These are phyloP conservation scores for Puffinus mauretanicus DNA, from an alignment of 2,113 vertebrate species.

Conservation along the genomic window DNA sequence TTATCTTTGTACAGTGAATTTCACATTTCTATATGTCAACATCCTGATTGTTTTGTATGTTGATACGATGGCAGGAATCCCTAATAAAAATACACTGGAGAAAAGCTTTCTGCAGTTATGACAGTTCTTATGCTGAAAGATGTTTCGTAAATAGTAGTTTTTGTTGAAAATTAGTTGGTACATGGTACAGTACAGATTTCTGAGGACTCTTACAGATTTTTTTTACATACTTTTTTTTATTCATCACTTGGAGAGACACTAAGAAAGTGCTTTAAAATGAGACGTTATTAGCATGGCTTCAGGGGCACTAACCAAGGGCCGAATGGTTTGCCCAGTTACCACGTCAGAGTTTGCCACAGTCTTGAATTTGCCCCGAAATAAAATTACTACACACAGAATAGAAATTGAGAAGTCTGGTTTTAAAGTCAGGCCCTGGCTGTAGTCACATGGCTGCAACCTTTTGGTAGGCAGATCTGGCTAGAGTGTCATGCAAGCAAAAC, in stretches of 20 bases:
- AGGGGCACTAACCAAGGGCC: not conserved
- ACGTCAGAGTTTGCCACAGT: not conserved
- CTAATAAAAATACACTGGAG: constrained; percentile 81
- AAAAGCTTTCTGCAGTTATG: constrained; percentile 53
- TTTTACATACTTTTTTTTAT: not conserved
- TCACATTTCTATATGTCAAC: constrained; percentile 95
- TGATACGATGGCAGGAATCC: constrained; percentile 92
- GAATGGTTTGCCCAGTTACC: not conserved
- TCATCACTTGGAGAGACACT: not conserved
- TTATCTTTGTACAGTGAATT: constrained; percentile 97
- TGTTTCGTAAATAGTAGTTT: not conserved
- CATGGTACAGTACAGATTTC: not conserved
- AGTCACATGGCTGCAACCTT: not conserved
- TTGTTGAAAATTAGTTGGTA: not conserved
- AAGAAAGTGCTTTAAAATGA: not conserved
- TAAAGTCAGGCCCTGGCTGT: not conserved
- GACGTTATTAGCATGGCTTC: not conserved
- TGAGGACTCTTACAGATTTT: rapidly evolving
- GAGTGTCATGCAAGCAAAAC: not conserved
- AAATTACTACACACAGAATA: not conserved
- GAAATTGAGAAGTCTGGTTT: not conserved
- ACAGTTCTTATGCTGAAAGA: constrained; percentile 25
- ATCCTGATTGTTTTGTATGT: constrained; percentile 96
- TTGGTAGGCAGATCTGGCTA: not conserved
- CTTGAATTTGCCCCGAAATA: not conserved